Base-by-base conservation (phyloP, 2,113 vertebrate genomes). In the Macroglossus sobrinus region DNA sequence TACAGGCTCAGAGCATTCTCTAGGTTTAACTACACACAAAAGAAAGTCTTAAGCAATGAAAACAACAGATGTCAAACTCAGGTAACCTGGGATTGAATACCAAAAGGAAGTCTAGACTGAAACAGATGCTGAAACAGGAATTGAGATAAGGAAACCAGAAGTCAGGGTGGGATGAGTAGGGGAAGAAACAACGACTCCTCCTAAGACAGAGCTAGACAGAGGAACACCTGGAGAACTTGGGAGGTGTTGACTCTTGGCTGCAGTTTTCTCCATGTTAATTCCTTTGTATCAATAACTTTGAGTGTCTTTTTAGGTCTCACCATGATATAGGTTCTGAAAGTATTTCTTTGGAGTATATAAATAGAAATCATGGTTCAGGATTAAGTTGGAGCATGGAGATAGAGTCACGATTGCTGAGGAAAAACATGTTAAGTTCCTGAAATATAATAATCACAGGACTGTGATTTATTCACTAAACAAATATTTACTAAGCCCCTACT, bases 41-140 rank as follows among this genome's bases (percentile, higher is more conserved):
- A 50, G 50, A 50, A 57, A 68, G 33, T 74, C 38, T 93, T 40
- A 84, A 92, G 43, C 53, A 76, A 1, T 78, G 90, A 88, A 97
- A 94, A 90, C 88, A 94, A 59, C 93, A 96, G 47, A 82, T 89
- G 72, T 90, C 50, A 57, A 95, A 69, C 40, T 94, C 85, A 69
- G 33, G 55, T 93, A 84, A 79, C 57, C 82, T 50, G 15, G 33
- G 33, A 43, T 95, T 35, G 57, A 93, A 76, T 79, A 96, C 26
- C 30, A 5, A 55, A 84, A 53, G 24, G 69, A 84, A 88, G 9
- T 40, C 45, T 63, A 28, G 47, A 19, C 40, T 53, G 26, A 93
- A 85, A 72, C 91, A 92, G 63, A 64, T 69, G 12, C 75, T 59
- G 28, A 64, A 93, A 93, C 33, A 88, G 94, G 63, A 94, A 94